Conservation (phyloP, 2,113 vertebrate species). For the Gymnogyps californianus region DNA sequence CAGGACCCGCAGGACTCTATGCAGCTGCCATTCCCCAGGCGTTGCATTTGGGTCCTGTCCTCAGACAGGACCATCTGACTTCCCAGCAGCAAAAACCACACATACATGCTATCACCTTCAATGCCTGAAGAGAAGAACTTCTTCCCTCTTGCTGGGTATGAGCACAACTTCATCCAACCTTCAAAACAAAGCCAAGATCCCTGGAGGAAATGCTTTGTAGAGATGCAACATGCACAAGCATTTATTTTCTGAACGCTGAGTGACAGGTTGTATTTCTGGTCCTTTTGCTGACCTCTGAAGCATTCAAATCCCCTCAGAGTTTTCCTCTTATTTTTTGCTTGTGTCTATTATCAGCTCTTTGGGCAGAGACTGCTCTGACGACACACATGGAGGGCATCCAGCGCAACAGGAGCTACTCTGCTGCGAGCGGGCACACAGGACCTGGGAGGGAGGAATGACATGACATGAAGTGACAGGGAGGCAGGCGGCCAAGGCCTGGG, state of each 20-base stretch:
- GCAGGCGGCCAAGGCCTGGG: slow-evolving; percentile 23
- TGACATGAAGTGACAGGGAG: slow-evolving; percentile 24
- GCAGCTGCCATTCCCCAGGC: neutral
- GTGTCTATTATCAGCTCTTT: neutral
- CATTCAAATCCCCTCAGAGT: neutral
- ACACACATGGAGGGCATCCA: neutral
- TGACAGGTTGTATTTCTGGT: neutral
- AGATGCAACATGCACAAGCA: accelerated
- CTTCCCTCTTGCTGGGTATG: neutral
- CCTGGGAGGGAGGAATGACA: neutral
- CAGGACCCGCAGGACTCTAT: accelerated
- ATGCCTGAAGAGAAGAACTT: neutral
- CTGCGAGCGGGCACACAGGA: accelerated
- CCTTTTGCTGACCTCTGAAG: neutral
- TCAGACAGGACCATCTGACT: neutral
- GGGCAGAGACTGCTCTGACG: neutral
- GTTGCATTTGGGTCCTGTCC: accelerated
- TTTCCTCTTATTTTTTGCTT: neutral
- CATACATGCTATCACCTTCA: accelerated
- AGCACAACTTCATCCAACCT: neutral
- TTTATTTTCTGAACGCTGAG: neutral
- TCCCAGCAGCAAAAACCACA: neutral
- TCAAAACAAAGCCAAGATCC: neutral
- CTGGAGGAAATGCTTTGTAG: neutral
- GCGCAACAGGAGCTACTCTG: neutral